Evolutionary conservation across 2,888 invertebrate genomes (phyloP).

Genomic region (Drosophila phalerata): DNA sequence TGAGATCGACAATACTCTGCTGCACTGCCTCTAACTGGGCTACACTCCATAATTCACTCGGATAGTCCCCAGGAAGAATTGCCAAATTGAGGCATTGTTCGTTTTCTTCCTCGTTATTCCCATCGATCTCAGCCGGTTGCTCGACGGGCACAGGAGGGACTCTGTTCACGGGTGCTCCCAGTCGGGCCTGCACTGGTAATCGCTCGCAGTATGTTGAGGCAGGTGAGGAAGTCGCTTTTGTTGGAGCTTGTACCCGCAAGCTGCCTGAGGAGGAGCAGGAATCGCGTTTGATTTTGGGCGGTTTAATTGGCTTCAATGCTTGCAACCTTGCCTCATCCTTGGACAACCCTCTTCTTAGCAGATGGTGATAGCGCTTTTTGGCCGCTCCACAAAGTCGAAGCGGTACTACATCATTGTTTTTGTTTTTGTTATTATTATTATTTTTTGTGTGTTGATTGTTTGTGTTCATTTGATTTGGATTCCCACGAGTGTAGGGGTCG

Average conservation of each 20-base stretch:
- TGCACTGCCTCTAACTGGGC: slow-evolving; percentile 34
- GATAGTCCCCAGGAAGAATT: slow-evolving; percentile 39
- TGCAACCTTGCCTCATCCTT: slow-evolving; percentile 1
- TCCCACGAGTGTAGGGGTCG: slow-evolving; percentile 51
- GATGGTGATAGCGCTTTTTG: slow-evolving; percentile 14
- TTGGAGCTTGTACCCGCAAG: not conserved
- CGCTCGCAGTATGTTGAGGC: not conserved
- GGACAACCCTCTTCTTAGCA: not conserved
- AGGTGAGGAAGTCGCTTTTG: not conserved
- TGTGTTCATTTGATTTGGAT: slow-evolving; percentile 26
- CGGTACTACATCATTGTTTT: not conserved
- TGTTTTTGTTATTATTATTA: not conserved
- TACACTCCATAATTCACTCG: slow-evolving; percentile 31
- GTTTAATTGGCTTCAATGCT: slow-evolving; percentile 9
- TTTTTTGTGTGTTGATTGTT: slow-evolving; percentile 14
- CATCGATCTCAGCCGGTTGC: not conserved
- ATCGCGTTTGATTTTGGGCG: not conserved
- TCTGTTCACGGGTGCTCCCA: slow-evolving; percentile 33
- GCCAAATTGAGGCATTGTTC: slow-evolving; percentile 15
- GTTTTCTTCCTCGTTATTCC: not conserved
- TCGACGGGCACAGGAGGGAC: not conserved
- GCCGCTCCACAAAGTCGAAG: slow-evolving; percentile 24
- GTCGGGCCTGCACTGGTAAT: slow-evolving; percentile 17
- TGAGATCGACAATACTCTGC: slow-evolving; percentile 35
- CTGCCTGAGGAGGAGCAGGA: not conserved